phyloP scores from a whole-genome alignment of 2,113 vertebrate genomes.

The Progne subis region DNA sequence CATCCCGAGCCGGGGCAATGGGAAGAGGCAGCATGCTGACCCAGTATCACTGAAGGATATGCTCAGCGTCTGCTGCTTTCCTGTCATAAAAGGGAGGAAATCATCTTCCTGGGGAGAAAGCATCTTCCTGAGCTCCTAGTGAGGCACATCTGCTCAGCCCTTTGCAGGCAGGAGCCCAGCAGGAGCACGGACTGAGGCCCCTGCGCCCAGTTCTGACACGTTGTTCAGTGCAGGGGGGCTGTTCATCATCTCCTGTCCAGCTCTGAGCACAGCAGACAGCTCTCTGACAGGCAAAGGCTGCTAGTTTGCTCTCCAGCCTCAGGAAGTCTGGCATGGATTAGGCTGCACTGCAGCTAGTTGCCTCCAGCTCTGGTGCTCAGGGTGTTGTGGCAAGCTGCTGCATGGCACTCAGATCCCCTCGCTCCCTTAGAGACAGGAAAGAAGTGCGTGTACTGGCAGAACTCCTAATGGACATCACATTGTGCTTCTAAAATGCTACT shows the following conservation, averaged over 20 bases:
- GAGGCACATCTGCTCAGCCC: neutral
- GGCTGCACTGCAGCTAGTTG: neutral
- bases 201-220: fast-evolving
- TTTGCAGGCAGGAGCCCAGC: neutral
- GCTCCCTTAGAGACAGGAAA: neutral
- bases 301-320: neutral
- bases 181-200: fast-evolving
- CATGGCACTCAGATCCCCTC: fast-evolving
- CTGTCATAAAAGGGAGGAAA: neutral
- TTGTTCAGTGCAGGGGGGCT: neutral
- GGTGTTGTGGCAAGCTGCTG: neutral
- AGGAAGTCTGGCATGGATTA: neutral
- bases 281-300: too few species aligned
- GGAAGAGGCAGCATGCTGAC: neutral
- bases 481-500: neutral
- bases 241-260: fast-evolving
- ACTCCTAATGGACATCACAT: neutral
- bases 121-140: neutral
- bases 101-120: neutral
- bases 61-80: neutral
- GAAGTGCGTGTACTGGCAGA: neutral
- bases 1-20: fast-evolving
- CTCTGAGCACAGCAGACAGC: neutral
- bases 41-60: fast-evolving
- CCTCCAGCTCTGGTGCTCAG: fast-evolving